Conservation (phyloP, 2,888 invertebrate species). For the Cylloceria caligata region DNA sequence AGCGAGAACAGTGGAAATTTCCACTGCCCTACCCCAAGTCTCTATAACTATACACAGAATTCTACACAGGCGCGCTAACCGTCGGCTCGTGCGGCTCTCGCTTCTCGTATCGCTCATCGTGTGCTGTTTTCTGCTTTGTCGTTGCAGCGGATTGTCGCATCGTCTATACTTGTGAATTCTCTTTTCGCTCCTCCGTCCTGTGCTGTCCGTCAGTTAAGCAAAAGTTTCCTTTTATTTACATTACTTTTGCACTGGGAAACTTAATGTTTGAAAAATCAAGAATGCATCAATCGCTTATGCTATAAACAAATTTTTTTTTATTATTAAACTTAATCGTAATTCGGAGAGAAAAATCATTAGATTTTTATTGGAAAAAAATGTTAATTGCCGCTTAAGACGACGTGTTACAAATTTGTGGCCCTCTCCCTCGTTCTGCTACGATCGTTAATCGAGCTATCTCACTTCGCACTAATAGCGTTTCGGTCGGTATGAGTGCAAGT, state of each 20-base stretch:
- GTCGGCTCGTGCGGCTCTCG: neutral
- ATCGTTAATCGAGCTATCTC: too few species aligned
- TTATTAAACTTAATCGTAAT: too few species aligned
- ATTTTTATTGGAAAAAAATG: too few species aligned
- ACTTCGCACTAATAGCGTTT: too few species aligned
- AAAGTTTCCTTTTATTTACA: conserved; percentile 2
- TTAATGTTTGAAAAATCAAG: neutral
- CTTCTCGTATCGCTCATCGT: neutral
- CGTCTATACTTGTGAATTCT: conserved; percentile 1
- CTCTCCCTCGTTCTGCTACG: too few species aligned
- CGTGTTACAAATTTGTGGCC: too few species aligned
- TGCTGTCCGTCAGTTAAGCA: neutral
- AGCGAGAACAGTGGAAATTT: conserved; percentile 83
- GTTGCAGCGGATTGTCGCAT: neutral
- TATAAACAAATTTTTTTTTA: too few species aligned
- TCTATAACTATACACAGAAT: conserved; percentile 62
- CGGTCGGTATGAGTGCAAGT: too few species aligned
- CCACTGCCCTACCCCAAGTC: conserved; percentile 83
- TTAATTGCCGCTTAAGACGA: too few species aligned
- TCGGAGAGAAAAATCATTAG: too few species aligned
- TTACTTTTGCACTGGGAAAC: neutral
- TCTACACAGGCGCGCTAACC: neutral
- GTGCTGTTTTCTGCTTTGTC: neutral
- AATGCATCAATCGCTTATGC: too few species aligned
- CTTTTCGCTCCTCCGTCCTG: neutral